Evolutionary conservation across 1,140 invertebrate species (phyloP).

Genomic region (Triops longicaudatus): DNA sequence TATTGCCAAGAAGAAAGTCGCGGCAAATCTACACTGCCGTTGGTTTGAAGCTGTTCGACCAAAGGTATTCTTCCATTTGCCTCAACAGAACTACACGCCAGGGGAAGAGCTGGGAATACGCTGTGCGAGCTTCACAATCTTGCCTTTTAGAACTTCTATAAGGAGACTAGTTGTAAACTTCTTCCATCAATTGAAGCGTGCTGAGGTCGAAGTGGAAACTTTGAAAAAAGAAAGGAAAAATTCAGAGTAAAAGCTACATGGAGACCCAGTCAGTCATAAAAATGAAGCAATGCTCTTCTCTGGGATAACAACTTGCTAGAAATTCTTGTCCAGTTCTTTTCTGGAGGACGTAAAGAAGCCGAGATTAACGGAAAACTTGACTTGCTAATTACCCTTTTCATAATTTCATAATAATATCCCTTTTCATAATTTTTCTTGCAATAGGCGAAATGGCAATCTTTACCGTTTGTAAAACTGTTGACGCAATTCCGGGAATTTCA

Average conservation of each 20-base stretch:
- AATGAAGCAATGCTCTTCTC: not conserved
- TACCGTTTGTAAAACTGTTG: too few relatives aligned
- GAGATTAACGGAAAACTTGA: not conserved
- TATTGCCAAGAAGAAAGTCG: not conserved
- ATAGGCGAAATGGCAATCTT: too few relatives aligned
- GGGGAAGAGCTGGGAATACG: not conserved
- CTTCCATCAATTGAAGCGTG: conserved; percentile 1
- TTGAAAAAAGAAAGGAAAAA: not conserved
- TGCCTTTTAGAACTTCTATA: not conserved
- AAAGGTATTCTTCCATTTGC: not conserved
- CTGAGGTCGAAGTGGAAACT: not conserved
- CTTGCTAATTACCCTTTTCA: too few relatives aligned
- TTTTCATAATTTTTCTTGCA: too few relatives aligned
- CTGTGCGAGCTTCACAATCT: not conserved
- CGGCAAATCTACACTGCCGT: conserved; percentile 2
- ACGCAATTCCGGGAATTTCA: too few relatives aligned
- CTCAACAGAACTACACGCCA: not conserved
- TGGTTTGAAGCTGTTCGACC: conserved; percentile 1
- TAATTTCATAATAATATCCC: too few relatives aligned
- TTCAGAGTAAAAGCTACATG: not conserved
- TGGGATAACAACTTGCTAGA: not conserved
- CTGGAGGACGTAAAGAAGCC: not conserved
- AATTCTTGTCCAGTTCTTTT: not conserved
- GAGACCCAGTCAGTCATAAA: not conserved
- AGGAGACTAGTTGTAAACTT: conserved; percentile 3